These are phyloP conservation scores for Corythucha ciliata DNA, from an alignment of 2,888 invertebrate species.

Conservation along the genomic window DNA sequence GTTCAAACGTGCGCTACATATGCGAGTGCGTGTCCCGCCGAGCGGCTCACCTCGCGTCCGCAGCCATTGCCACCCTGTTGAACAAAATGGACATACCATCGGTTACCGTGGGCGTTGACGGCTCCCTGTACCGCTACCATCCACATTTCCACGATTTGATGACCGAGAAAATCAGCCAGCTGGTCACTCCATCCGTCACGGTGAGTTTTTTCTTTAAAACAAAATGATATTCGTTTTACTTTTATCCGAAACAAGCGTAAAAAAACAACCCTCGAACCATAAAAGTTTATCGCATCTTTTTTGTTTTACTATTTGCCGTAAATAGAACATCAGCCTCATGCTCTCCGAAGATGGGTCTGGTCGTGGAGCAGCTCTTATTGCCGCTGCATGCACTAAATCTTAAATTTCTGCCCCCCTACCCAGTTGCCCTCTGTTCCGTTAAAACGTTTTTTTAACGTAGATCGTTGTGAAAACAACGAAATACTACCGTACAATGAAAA, in stretches of 20 bases:
- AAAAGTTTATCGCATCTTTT: neutral
- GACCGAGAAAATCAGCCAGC: slow-evolving; percentile 72
- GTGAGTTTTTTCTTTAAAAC: slow-evolving; percentile 43
- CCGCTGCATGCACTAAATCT: slow-evolving; percentile 52
- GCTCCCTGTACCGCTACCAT: slow-evolving; percentile 56
- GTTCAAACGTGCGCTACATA: slow-evolving; percentile 57
- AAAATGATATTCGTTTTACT: neutral
- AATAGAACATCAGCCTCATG: slow-evolving; percentile 79
- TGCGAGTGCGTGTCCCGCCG: slow-evolving; percentile 58
- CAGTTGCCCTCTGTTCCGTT: too few species aligned
- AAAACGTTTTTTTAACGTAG: too few species aligned
- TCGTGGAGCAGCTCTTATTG: slow-evolving; percentile 93
- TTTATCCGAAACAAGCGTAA: too few species aligned
- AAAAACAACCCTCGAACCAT: too few species aligned
- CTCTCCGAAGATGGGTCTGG: slow-evolving; percentile 93
- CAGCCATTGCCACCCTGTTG: slow-evolving; percentile 54
- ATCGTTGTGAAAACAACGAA: too few species aligned
- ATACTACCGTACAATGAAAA: too few species aligned
- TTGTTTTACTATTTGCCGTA: slow-evolving; percentile 15
- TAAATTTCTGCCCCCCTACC: slow-evolving; percentile 8
- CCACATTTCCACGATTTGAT: slow-evolving; percentile 91
- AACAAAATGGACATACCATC: slow-evolving; percentile 53
- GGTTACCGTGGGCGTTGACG: slow-evolving; percentile 47
- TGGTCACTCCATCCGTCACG: slow-evolving; percentile 63
- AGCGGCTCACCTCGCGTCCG: slow-evolving; percentile 62